Evolutionary conservation across 2,888 invertebrate species (phyloP), one percentile per base, ranked within the genome.

Genomic region (Phrixothrix hirtus): DNA sequence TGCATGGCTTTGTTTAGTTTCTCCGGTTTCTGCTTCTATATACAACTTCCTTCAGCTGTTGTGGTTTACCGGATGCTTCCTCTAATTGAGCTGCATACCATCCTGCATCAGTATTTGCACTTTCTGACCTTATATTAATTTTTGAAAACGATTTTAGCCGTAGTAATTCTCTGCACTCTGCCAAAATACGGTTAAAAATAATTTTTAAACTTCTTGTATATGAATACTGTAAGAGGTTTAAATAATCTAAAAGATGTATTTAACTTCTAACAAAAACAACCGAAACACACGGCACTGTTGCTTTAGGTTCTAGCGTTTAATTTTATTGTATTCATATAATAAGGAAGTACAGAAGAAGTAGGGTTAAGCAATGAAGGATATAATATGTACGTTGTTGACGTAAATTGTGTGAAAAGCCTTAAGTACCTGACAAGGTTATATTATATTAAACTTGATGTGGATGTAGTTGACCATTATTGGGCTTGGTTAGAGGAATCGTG

Each of bases 1-100:
- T 32, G 27, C 45, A 43, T 9, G 13, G 31, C 42, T 32, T 47
- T 53, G 42, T 53, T 38, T 15, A 45, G 21, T 30, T 37, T 36
- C 39, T 32, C 32, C 39, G 42, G 32, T 31, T 7, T 44, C 16
- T 31, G 38, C 25, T 32, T 54, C 37, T 38, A n/a, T n/a, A n/a
- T n/a, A 36, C 31, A 29, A 45, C 31, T 43, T 43, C 53, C 47
- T 45, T 29, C 42, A 50, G 45, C 50, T 50, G 55, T 35, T 45
- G 55, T 41, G 45, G 25, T 41, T 30, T 49, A 35, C 50, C 41
- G 49, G 50, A 55, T 55, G 45, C 45, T 14, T 37, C 31, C 26
- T 55, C 45, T 55, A 55, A 55, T 55, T 55, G 37, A 42, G 45
- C 32, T 36, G 42, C 55, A 55, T 55, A 49, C 55, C 55, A 36